Evolutionary conservation across 2,113 vertebrate genomes (phyloP), one percentile per base, ranked within the genome.

Genomic region (Donacobius atricapilla): DNA sequence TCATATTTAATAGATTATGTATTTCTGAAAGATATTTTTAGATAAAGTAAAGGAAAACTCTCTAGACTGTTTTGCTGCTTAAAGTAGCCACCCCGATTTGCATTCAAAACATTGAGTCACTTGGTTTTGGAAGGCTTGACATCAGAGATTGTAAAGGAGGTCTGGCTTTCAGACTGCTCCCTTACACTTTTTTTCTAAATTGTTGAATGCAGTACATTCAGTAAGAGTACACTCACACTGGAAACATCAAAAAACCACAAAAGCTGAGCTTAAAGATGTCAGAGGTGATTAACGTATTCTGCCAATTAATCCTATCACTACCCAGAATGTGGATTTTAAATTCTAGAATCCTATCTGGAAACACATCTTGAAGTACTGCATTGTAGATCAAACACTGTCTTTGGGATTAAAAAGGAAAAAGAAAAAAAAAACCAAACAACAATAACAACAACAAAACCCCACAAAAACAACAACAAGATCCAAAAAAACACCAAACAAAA

Each of bases 11-110:
- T 88, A 60, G 44, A 73, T 70, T 66, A 33, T 20, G 1, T 90
- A 60, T 80, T 83, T 96, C 40, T 90, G 51, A 83, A 37, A 81
- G 7, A 12, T 88, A 60, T 83, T 92, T 95, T 95, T 83, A 95
- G 47, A n/a, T 40, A 12, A 76, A 76, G 27, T 23, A 70, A 53
- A 91, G 40, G 44, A 88, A 89, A 89, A 86, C 33, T 73, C 22
- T 73, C 10, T 58, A 60, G 23, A 54, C 25, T 44, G 23, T 56
- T 90, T 90, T 77, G 19, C 30, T 77, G 15, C 47, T 94, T 58
- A 30, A 83, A 72, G 33, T 58, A 93, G 57, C 35, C 27, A 53
- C 5, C 3, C n/a, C 60, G 33, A 18, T 21, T 45, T 71, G 42
- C 31, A n/a, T 66, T 56, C 33, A 73, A 35, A 77, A 66, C 8